Evolutionary conservation across 2,888 invertebrate species (phyloP), one percentile per base, ranked within the genome.

Genomic region (Drosophila pegasa): DNA sequence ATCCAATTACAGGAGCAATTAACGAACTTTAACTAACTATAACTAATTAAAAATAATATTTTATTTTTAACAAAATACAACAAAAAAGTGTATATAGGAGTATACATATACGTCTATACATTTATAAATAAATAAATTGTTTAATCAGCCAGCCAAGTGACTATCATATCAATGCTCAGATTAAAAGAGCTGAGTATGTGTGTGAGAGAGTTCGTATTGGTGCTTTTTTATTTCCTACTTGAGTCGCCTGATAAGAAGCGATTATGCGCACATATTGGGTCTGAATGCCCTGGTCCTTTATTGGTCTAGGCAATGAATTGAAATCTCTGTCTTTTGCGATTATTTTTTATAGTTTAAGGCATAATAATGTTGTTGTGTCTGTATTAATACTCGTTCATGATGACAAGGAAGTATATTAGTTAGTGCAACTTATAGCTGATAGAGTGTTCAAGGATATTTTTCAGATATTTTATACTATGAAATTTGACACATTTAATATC

Each of bases 1-100:
- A 90, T 89, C 89, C 85, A 90, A 91, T 90, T 90, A 91, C 82
- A 88, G 71, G 87, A 88, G 80, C 90, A 91, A 90, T 90, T 90
- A 91, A 89, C 89, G 71, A 90, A 78, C 68, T 77, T 81, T 78
- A 91, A 90, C 91, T 87, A 89, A 90, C 86, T 90, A 90, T 88
- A 91, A 90, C 90, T 87, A 89, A 90, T 90, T 89, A 83, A 84
- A 89, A 88, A 80, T 82, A 80, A 79, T 80, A 78, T 77, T 58
- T 70, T 85, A 80, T 60, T 71, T 64, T 75, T 66, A 72, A 67
- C 71, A 76, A 82, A 78, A 85, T 72, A 62, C 41, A 50, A 40
- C 48, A 65, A 16, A 27, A 27, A 47, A 25, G 56, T 25, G 37
- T 16, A 51, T 20, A 29, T 8, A 12, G 57, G 22, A 41, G 12